Percentiles rank a stretch among this genome's conserved stretches.
Conservation (phyloP, 2,797 vertebrate species). For the Megalops cyprinoides region DNA sequence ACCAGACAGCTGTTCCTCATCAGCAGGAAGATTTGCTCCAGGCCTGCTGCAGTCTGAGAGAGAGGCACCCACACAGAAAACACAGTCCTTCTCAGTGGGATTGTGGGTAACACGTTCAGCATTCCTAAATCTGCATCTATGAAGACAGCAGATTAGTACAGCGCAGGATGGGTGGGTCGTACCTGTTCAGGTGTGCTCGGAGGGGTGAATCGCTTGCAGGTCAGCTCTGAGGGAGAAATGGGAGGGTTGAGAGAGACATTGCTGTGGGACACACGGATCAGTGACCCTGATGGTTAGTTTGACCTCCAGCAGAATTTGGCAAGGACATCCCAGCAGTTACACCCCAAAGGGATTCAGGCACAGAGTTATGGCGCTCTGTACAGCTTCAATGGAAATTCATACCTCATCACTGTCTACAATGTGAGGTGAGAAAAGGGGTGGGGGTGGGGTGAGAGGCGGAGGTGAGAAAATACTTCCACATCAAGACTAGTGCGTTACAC, state of each 20-base stretch:
- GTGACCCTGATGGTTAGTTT: background rate
- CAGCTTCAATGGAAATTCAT: no score
- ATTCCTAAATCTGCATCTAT: background rate
- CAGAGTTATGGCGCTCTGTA: no score
- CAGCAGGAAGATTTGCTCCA: background rate
- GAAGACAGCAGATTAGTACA: background rate
- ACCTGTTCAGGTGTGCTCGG: background rate
- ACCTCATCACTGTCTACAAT: no score
- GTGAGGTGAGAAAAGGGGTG: no score
- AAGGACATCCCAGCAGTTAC: no score
- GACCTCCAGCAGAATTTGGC: background rate
- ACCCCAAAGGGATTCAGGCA: no score
- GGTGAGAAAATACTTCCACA: no score
- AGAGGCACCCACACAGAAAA: background rate
- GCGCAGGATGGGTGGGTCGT: background rate
- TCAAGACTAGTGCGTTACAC: no score
- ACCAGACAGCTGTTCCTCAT: conserved; percentile 47
- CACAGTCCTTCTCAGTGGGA: background rate
- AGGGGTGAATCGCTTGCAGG: background rate
- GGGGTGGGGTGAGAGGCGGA: no score
- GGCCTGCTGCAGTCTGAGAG: conserved; percentile 36
- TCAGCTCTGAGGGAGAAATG: background rate
- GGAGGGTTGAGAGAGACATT: no score
- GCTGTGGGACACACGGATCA: no score
- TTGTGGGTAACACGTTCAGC: background rate